Evolutionary conservation across 2,888 invertebrate species (phyloP).

Genomic region (Crioceris asparagi): DNA sequence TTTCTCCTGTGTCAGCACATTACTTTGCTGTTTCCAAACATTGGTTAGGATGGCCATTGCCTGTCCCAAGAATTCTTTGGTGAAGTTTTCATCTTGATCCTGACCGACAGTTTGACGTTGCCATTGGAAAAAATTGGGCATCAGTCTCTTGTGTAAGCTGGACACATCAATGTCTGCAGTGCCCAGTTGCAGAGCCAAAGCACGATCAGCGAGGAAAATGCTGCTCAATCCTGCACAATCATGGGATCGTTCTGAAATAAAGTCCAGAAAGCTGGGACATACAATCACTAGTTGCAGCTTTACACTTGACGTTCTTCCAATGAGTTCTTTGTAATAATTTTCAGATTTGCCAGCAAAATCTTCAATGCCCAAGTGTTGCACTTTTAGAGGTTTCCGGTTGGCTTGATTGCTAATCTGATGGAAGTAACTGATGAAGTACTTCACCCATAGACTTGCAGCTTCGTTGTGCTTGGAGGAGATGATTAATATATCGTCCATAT

Average conservation of each 20-base stretch:
- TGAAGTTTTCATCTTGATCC: constrained; percentile 75
- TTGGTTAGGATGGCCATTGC: constrained; percentile 66
- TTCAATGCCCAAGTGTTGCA: constrained; percentile 63
- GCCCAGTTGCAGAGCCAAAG: constrained; percentile 71
- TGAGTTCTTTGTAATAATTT: constrained; percentile 42
- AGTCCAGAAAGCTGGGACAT: constrained; percentile 63
- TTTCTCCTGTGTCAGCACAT: constrained; percentile 37
- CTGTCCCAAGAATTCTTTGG: constrained; percentile 72
- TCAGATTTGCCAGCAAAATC: constrained; percentile 43
- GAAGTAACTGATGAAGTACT: constrained; percentile 72
- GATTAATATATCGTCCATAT: constrained; percentile 75
- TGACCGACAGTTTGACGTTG: constrained; percentile 63
- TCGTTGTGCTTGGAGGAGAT: constrained; percentile 69
- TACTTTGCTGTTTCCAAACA: constrained; percentile 39
- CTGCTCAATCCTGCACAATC: constrained; percentile 45
- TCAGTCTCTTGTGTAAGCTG: constrained; percentile 56
- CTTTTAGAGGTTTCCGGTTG: constrained; percentile 59
- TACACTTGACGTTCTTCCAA: constrained; percentile 50
- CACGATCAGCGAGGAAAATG: constrained; percentile 57
- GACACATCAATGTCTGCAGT: constrained; percentile 62
- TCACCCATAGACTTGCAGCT: constrained; percentile 68
- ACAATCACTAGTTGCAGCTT: constrained; percentile 71
- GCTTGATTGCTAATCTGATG: constrained; percentile 75
- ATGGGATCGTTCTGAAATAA: constrained; percentile 45
- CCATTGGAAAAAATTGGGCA: constrained; percentile 69